A percentile compares a stretch with the other conserved stretches of the same genome.
Conservation (phyloP, 2,113 vertebrate species). For the Pangasianodon gigas region DNA sequence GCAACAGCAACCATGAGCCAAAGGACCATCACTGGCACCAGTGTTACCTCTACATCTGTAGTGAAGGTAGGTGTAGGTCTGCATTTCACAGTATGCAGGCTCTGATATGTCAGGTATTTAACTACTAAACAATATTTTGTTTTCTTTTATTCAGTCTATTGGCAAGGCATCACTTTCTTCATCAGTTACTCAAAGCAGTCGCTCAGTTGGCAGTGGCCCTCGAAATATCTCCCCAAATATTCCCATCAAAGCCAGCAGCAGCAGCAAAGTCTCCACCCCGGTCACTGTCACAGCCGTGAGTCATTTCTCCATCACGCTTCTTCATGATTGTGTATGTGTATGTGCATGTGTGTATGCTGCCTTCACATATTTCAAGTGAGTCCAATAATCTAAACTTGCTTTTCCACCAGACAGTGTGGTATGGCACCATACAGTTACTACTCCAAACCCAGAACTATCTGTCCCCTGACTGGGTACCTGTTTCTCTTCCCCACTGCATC, state of each 20-base stretch:
- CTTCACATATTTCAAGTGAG: neutral
- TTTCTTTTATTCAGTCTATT: constrained; percentile 31
- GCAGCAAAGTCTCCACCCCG: constrained; percentile 27
- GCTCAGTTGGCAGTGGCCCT: constrained; percentile 28
- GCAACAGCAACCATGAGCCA: constrained; percentile 31
- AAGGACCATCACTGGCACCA: constrained; percentile 33
- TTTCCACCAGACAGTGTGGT: neutral
- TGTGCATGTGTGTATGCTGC: neutral
- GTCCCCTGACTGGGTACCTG: neutral
- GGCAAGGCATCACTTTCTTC: constrained; percentile 33
- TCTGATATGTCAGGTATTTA: neutral
- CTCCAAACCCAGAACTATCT: neutral
- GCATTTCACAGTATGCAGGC: constrained; percentile 3
- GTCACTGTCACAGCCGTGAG: constrained; percentile 48
- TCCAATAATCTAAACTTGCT: neutral
- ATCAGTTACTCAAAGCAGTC: neutral
- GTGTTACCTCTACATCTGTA: constrained; percentile 31
- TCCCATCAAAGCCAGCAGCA: constrained; percentile 27
- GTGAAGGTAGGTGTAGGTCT: constrained; percentile 47
- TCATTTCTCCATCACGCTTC: neutral
- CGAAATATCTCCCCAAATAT: constrained; percentile 40
- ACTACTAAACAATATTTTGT: neutral
- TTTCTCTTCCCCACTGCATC: neutral
- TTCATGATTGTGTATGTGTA: neutral
- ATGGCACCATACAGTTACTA: neutral